Percentiles rank a stretch among this genome's conserved stretches.
phyloP scores from a whole-genome alignment of 2,888 invertebrate genomes.

The Fragum whitleyi region DNA sequence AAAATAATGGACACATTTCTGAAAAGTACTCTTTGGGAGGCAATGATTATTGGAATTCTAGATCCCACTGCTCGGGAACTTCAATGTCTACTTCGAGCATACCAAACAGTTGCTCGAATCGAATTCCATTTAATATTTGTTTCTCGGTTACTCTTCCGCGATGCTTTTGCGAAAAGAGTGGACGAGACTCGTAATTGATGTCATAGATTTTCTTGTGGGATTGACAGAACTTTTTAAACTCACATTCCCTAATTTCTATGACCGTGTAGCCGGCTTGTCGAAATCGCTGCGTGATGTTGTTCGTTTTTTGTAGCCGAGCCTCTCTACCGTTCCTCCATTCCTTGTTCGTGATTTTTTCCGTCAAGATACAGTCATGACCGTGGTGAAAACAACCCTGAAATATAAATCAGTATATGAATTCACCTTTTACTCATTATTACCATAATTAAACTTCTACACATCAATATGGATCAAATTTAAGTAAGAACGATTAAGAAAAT shows the following conservation, averaged over 20 bases:
- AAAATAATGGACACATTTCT: slow-evolving; percentile 28
- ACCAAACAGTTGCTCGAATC: slow-evolving; percentile 11
- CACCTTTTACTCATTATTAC: no score
- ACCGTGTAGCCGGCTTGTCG: neutral
- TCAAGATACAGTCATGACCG: no score
- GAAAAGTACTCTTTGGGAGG: slow-evolving; percentile 18
- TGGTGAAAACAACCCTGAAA: no score
- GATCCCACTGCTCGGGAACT: slow-evolving; percentile 8
- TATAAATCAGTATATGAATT: no score
- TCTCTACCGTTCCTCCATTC: no score
- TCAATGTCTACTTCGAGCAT: slow-evolving; percentile 23
- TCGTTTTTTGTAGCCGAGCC: no score
- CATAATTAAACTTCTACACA: no score
- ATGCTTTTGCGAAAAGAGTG: slow-evolving; percentile 13
- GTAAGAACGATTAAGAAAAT: neutral
- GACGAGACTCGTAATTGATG: slow-evolving; percentile 16
- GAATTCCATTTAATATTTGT: slow-evolving; percentile 18
- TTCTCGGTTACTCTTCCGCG: slow-evolving; percentile 12
- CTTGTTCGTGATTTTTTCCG: no score
- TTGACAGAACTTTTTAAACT: slow-evolving; percentile 23
- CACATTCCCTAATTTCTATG: slow-evolving; percentile 27
- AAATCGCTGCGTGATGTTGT: no score
- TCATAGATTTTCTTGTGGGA: slow-evolving; percentile 10
- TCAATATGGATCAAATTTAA: no score
- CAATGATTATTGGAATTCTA: neutral